phyloP scores from a whole-genome alignment of 2,888 invertebrate genomes.

The Leptodirus hochenwartii region DNA sequence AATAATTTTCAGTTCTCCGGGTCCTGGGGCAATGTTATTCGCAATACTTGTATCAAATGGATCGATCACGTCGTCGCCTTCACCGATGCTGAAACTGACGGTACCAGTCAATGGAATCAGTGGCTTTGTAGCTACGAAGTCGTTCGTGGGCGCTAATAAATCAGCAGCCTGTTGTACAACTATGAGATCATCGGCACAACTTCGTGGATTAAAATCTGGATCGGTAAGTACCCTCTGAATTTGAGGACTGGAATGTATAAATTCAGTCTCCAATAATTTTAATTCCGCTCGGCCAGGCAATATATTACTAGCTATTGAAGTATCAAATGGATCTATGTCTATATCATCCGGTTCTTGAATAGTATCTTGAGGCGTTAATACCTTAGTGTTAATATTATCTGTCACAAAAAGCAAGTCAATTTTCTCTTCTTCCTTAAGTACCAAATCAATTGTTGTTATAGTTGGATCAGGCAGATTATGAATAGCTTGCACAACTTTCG shows the following conservation, averaged over 20 bases:
- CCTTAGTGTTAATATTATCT: conserved; percentile 45
- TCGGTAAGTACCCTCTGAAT: conserved; percentile 15
- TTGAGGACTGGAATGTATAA: conserved; percentile 30
- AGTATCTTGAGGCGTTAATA: conserved; percentile 43
- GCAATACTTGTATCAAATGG: conserved; percentile 77
- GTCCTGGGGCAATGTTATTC: conserved; percentile 51
- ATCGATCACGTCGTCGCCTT: conserved; percentile 38
- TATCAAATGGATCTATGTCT: conserved; percentile 67
- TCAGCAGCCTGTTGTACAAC: conserved; percentile 12
- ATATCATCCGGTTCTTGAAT: conserved; percentile 14
- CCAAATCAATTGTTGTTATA: conserved; percentile 4
- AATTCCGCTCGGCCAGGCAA: conserved; percentile 63
- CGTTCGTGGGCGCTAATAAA: conserved; percentile 19
- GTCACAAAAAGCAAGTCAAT: conserved; percentile 26
- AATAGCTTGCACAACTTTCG: conserved; percentile 24
- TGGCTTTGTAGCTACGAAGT: conserved; percentile 22
- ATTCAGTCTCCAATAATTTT: conserved; percentile 56
- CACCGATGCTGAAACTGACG: conserved; percentile 28
- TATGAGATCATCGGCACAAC: conserved; percentile 14
- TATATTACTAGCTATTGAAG: conserved; percentile 61
- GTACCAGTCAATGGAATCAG: conserved; percentile 22
- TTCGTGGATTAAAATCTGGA: conserved; percentile 37
- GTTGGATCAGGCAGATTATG: conserved; percentile 23
- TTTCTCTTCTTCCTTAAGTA: conserved; percentile 10
- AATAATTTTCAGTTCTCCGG: conserved; percentile 55